phyloP scores from a whole-genome alignment of 2,113 vertebrate species.

The Orcinus orca region DNA sequence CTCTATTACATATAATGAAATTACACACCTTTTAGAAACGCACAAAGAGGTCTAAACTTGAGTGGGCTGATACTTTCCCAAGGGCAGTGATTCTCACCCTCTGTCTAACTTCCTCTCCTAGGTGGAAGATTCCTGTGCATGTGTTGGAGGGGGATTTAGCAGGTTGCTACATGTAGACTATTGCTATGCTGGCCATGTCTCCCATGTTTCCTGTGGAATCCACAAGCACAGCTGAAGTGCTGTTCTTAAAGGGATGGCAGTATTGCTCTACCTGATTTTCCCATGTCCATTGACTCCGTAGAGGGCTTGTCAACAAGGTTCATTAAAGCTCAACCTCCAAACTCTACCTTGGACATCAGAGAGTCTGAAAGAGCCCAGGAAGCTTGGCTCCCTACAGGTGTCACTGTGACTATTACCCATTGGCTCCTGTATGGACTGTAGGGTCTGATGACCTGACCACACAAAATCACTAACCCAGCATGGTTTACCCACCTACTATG shows the following conservation, averaged over 20 bases:
- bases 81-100: not conserved
- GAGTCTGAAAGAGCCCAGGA: not conserved
- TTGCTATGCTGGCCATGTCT: not conserved
- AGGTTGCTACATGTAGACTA: not conserved
- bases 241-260: not conserved
- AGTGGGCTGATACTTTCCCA: not conserved
- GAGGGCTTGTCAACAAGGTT: not conserved
- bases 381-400: not conserved
- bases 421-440: not conserved
- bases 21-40: not conserved
- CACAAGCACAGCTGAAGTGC: not conserved
- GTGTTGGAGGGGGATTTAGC: not conserved
- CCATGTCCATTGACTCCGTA: not conserved
- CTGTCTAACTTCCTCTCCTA: not conserved
- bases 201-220: not conserved
- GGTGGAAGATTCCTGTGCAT: not conserved
- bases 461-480: not conserved
- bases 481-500: not conserved
- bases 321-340: not conserved
- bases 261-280: not conserved
- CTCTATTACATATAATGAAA: slow-evolving; percentile 36
- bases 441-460: not conserved
- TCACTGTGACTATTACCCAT: not conserved
- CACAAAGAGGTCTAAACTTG: not conserved
- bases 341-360: not conserved